These are phyloP conservation scores for Phaethon lepturus DNA, from an alignment of 2,113 vertebrate genomes.

Conservation along the genomic window DNA sequence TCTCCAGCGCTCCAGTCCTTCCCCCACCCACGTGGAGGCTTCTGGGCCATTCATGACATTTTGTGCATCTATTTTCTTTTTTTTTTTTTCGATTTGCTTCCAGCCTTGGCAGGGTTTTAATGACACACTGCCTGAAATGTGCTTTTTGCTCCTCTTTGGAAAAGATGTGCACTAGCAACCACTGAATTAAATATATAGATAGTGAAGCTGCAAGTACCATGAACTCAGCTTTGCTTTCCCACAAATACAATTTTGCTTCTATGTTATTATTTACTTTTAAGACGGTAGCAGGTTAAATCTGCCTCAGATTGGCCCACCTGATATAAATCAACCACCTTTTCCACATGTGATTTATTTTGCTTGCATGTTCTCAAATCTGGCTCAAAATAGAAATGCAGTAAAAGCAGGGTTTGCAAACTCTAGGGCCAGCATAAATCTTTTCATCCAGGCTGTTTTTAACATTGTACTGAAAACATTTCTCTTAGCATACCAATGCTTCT, in stretches of 20 bases:
- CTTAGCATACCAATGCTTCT: not conserved
- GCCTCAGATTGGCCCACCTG: not conserved
- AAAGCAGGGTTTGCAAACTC: not conserved
- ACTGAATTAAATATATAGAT: not conserved
- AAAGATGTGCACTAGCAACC: not conserved
- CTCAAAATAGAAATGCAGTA: not conserved
- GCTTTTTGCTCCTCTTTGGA: not conserved
- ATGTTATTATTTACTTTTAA: not conserved
- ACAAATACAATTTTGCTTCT: not conserved
- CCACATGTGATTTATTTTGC: not conserved
- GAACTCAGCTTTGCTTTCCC: not conserved
- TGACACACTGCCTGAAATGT: not conserved
- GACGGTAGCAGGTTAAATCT: not conserved
- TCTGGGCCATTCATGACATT: not conserved
- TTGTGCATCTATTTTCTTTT: not conserved
- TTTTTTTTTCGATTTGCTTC: not conserved
- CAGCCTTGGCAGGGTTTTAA: not conserved
- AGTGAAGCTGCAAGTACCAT: not conserved
- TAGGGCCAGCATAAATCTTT: constrained; percentile 13
- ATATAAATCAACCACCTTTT: not conserved
- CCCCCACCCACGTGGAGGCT: not conserved
- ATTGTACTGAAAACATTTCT: not conserved
- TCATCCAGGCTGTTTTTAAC: not conserved
- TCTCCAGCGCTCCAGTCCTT: not conserved
- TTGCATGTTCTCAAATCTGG: not conserved